phyloP scores from a whole-genome alignment of 2,113 vertebrate species.

The Delphinus delphis region DNA sequence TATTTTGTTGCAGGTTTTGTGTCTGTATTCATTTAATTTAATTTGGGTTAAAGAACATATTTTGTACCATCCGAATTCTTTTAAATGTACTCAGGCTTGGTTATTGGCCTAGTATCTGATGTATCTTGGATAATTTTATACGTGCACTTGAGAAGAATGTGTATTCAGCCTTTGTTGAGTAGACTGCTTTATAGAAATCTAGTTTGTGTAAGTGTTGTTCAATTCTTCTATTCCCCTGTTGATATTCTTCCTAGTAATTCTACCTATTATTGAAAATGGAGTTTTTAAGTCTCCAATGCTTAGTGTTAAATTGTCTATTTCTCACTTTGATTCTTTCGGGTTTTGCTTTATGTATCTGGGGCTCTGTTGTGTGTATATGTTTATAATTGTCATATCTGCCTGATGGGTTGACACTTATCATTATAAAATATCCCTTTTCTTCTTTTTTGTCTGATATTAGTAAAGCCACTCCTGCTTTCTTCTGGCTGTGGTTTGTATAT shows the following conservation, averaged over 20 bases:
- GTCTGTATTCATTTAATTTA: neutral
- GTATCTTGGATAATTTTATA: neutral
- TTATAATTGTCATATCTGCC: neutral
- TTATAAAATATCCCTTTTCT: neutral
- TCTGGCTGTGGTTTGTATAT: neutral
- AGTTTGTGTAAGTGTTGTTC: neutral
- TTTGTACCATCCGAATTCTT: neutral
- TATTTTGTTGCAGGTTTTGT: neutral
- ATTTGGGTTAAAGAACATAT: neutral
- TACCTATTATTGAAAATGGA: neutral
- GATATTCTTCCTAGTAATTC: neutral
- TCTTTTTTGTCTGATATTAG: neutral
- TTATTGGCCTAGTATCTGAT: neutral
- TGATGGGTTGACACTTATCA: neutral
- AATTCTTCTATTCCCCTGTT: neutral
- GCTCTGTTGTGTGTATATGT: neutral
- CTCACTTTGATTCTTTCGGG: neutral
- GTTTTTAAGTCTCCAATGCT: neutral
- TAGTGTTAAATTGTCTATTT: neutral
- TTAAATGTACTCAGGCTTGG: neutral
- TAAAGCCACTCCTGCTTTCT: neutral
- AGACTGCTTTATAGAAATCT: neutral
- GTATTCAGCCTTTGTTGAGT: neutral
- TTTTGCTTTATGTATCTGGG: neutral
- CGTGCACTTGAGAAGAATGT: neutral